Base-by-base conservation (phyloP, 1,140 invertebrate genomes). In the Coboldia fuscipes region DNA sequence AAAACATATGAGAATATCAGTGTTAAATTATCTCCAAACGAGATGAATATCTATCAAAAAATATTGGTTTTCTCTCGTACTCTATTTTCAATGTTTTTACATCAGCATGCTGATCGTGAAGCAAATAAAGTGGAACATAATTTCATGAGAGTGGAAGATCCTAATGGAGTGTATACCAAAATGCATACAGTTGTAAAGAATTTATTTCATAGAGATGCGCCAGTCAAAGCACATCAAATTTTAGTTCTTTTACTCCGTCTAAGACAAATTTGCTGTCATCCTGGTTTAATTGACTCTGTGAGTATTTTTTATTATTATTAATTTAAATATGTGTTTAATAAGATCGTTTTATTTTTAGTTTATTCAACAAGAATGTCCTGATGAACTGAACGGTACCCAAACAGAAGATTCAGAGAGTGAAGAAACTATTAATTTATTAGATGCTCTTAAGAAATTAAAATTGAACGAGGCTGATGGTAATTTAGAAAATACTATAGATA, bases 231-330 rank as follows among this genome's bases (percentile, higher is more conserved):
- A 4, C 70, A 75, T 48, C 70, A 82, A 47, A 78, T 92, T 46
- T 59, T 93, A 35, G 73, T 85, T 0, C 56, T 89, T 1, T 46
- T 93, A 10, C 50, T 92, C n/a, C 60, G 88, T 14, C 52, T 93
- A 31, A 61, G 86, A 5, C 89, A 93, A 51, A 72, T 85, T 33
- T 90, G 86, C 52, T 81, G 80, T 47, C 85, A 93, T 62, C 75
- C 85, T 1, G 71, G 70, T 8, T 62, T 94, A 1, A 79, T 92
- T 28, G 48, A 52, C 41, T 17, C 45, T 34, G 49, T 54, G 40
- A 13, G 16, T 35, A 24, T 8, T n/a, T 24, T 5, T 38, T 2
- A 19, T 33, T 13, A 33, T 34, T 12, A 22, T 18, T 10, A 10
- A 15, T 9, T 22, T 24, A 29, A 4, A 30, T 9, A 35, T 37